Evolutionary conservation across 2,797 vertebrate genomes (phyloP), one percentile per base, ranked within the genome.

Genomic region (Dipus sagitta): DNA sequence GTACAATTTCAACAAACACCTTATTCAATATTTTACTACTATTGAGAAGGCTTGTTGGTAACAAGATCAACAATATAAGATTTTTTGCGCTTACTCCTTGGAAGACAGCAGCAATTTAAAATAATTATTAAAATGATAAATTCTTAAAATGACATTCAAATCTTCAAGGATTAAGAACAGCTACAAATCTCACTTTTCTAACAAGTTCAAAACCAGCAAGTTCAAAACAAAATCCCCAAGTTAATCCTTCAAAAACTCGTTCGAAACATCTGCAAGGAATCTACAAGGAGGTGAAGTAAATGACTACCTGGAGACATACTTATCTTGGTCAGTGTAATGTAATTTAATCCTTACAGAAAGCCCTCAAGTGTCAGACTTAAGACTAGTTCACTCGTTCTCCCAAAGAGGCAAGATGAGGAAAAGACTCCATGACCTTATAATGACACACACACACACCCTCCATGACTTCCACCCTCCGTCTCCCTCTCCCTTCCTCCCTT

Each of bases 21-120:
- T 95, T 92, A 91, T 34, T 52, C 81, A 88, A 17, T 77, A 74
- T 84, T 92, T 86, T 77, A 84, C 90, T 78, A 74, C 58, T 90
- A 32, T 13, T 77, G 60, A 95, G 32, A 94, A 88, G 21, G 72
- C 74, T 47, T 84, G 38, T 32, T 91, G 58, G 54, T 74, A 95
- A 95, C 70, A 72, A 84, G 58, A 90, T 54, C 34, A 52, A 91
- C 72, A 91, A 10, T 88, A 74, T 42, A 60, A 38, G 67, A 76
- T 71, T 79, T 91, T 91, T 20, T 79, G 30, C 32, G 92, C 83
- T 80, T 93, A 92, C 71, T 65, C 75, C 85, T 65, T 91, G 38
- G 13, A 82, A 92, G 52, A 93, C 58, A 92, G 82, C 65, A 90
- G 18, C 52, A 68, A 24, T 13, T 20, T 95, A 67, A 84, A 95